Percentiles rank a stretch among this genome's conserved stretches.
phyloP scores from a whole-genome alignment of 2,888 invertebrate genomes.

The Caenorhabditis sulstoni region DNA sequence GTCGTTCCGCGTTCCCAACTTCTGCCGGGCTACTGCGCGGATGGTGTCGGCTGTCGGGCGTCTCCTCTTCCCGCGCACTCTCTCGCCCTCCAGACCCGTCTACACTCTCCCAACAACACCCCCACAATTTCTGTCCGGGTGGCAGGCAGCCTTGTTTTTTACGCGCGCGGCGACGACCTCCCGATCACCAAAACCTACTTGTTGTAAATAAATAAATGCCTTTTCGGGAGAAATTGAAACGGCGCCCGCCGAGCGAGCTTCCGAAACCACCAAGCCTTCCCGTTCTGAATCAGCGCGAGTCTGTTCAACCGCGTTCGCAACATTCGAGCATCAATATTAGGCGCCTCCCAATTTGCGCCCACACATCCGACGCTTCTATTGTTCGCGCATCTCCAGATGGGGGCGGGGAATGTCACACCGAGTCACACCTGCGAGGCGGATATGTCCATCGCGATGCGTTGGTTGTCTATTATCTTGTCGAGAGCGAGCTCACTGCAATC shows the following conservation, averaged over 20 bases:
- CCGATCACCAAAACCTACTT: constrained; percentile 1
- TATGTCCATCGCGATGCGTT: constrained; percentile 54
- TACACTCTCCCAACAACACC: constrained; percentile 3
- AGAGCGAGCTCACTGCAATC: constrained; percentile 41
- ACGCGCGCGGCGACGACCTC: constrained; percentile 22
- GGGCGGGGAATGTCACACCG: no score
- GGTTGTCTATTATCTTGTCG: constrained; percentile 55
- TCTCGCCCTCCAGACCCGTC: constrained; percentile 7
- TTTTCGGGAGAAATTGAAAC: no score
- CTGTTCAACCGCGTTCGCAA: no score
- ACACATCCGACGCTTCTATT: no score
- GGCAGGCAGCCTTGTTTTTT: constrained; percentile 44
- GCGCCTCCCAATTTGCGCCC: no score
- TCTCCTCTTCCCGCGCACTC: constrained; percentile 89
- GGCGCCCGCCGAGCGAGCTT: no score
- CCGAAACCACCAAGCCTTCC: no score
- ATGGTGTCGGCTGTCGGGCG: constrained; percentile 23
- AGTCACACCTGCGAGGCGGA: constrained; percentile 56
- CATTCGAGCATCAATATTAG: no score
- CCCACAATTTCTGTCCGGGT: constrained; percentile 11
- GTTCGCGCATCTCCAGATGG: no score
- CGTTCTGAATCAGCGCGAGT: no score
- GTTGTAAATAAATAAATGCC: constrained; percentile 34
- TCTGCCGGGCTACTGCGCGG: neutral
- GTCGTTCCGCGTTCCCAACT: constrained; percentile 72